A percentile compares a stretch with the other conserved stretches of the same genome.
Conservation (phyloP, 2,113 vertebrate species). For the Grantiella picta region DNA sequence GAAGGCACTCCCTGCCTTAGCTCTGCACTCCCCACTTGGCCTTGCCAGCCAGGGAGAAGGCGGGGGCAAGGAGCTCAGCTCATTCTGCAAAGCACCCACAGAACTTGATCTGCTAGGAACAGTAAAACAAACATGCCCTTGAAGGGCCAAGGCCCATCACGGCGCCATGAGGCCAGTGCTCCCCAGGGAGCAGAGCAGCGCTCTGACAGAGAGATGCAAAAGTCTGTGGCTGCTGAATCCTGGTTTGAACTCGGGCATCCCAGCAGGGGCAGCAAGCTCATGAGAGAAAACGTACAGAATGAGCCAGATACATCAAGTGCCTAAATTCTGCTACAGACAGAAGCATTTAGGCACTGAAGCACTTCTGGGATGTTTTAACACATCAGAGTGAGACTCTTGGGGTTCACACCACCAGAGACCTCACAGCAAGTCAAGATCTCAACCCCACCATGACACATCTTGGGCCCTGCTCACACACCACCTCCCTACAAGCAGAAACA, state of each 20-base stretch:
- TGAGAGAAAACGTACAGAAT: fast-evolving
- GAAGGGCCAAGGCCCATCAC: background rate
- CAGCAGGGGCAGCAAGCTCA: background rate
- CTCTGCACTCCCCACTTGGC: background rate
- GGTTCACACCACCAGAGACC: background rate
- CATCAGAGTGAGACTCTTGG: background rate
- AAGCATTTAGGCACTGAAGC: background rate
- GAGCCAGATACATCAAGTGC: background rate
- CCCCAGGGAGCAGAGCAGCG: background rate
- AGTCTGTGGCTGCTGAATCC: background rate
- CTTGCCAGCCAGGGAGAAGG: background rate
- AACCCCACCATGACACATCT: background rate
- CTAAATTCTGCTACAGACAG: background rate
- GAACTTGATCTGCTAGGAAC: background rate
- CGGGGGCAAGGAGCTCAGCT: background rate
- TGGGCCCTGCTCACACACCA: background rate
- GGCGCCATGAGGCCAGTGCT: fast-evolving
- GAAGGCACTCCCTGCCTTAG: background rate
- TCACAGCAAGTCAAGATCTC: background rate
- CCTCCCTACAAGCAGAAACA: background rate
- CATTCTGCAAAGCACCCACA: background rate
- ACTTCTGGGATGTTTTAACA: background rate
- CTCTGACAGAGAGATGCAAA: background rate
- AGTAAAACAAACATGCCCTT: background rate
- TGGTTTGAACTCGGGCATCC: background rate